Conservation (phyloP, 2,797 vertebrate species). For the Acrossocheilus fasciatus region DNA sequence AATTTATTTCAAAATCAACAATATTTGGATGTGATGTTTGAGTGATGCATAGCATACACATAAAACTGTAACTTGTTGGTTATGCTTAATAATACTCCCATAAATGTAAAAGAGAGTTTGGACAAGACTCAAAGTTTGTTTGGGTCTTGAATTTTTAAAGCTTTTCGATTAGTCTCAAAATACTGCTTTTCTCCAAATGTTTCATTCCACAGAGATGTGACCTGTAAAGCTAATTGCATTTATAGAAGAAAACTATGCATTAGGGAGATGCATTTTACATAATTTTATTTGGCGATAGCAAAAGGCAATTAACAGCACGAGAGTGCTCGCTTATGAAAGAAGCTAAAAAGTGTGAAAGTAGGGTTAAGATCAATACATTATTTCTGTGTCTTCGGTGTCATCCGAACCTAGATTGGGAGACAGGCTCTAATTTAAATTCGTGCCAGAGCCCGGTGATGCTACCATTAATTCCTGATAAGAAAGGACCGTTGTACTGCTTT, state of each 20-base stretch:
- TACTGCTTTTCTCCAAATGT: conserved; percentile 73
- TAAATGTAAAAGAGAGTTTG: not conserved
- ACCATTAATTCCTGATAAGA: conserved; percentile 77
- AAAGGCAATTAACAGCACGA: conserved; percentile 74
- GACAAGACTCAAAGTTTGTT: not conserved
- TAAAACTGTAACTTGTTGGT: not conserved
- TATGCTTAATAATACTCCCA: not conserved
- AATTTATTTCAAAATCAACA: not conserved
- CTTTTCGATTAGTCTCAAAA: conserved; percentile 76
- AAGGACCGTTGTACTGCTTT: conserved; percentile 71
- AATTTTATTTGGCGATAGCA: conserved; percentile 80
- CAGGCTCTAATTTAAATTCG: conserved; percentile 73
- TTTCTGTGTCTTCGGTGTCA: conserved; percentile 74
- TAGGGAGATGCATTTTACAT: conserved; percentile 70
- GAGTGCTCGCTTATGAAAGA: conserved; percentile 65
- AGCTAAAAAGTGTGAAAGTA: conserved; percentile 41
- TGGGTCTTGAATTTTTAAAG: not conserved
- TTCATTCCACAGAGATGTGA: conserved; percentile 73
- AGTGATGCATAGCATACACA: not conserved
- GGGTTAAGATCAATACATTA: conserved; percentile 74
- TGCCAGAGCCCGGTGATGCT: conserved; percentile 68
- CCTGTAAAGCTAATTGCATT: conserved; percentile 79
- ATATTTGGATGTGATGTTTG: not conserved
- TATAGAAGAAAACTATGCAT: conserved; percentile 75
- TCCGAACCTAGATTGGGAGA: conserved; percentile 60